phyloP scores from a whole-genome alignment of 2,797 vertebrate species.

The Choloepus didactylus region DNA sequence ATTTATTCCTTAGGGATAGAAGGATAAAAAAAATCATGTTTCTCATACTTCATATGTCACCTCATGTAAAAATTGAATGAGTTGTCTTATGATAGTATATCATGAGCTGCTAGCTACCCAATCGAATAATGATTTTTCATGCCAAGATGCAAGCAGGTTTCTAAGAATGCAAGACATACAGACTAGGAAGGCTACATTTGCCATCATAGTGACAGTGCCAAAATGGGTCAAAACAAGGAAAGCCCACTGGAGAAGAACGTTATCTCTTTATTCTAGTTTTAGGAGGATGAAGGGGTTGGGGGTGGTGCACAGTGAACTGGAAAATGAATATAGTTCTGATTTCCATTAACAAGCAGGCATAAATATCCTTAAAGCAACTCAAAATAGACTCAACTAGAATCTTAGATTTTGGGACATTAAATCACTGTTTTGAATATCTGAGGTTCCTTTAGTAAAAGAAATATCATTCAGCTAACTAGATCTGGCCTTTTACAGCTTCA shows the following conservation, averaged over 20 bases:
- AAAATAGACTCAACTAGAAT: constrained; percentile 29
- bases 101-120: constrained; percentile 57
- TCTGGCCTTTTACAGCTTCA: constrained; percentile 45
- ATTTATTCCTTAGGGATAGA: constrained; percentile 22
- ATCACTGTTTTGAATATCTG: constrained; percentile 55
- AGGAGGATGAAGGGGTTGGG: no score
- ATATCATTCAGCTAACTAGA: constrained; percentile 30
- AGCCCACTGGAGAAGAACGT: background rate
- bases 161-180: constrained; percentile 42
- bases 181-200: background rate
- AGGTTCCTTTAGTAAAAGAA: constrained; percentile 57
- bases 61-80: constrained; percentile 58
- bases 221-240: background rate
- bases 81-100: constrained; percentile 3
- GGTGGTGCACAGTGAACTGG: no score
- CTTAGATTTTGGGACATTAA: constrained; percentile 46
- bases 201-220: background rate
- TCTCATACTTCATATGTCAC: constrained; percentile 37
- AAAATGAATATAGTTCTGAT: background rate
- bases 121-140: constrained; percentile 55
- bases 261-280: background rate
- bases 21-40: constrained; percentile 15
- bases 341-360: constrained; percentile 47
- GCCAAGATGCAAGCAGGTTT: constrained; percentile 50
- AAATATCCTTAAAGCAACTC: constrained; percentile 63